Percentiles rank a stretch among this genome's conserved stretches.
phyloP scores from a whole-genome alignment of 2,888 invertebrate genomes.

The Xestia sexstrigata region DNA sequence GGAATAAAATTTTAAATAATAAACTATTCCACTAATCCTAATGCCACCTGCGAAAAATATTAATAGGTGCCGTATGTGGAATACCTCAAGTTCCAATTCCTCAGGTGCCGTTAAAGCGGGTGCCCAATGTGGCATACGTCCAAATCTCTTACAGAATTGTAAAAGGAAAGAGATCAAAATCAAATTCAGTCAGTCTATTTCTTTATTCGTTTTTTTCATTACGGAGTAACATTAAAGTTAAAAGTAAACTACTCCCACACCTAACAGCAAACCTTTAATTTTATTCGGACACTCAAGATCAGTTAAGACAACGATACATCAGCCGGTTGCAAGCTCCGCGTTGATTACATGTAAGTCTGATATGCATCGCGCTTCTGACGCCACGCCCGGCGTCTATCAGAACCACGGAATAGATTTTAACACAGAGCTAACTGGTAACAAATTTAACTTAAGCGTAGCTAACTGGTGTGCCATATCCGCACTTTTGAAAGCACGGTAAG shows the following conservation, averaged over 20 bases:
- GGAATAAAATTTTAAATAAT: no score
- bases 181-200: no score
- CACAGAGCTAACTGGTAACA: slow-evolving; percentile 20
- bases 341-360: slow-evolving; percentile 62
- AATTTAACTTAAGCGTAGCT: background rate
- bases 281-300: slow-evolving; percentile 51
- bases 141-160: no score
- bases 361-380: slow-evolving; percentile 62
- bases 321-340: slow-evolving; percentile 53
- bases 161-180: background rate
- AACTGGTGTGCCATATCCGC: background rate
- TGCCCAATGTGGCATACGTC: no score
- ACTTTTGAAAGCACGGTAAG: background rate
- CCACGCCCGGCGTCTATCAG: slow-evolving; percentile 60
- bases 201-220: no score
- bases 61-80: no score
- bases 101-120: no score
- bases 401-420: background rate
- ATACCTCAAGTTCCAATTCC: no score
- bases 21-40: no score
- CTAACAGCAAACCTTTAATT: slow-evolving; percentile 46
- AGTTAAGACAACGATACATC: slow-evolving; percentile 63
- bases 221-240: background rate
- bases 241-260: slow-evolving; percentile 36
- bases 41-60: no score